Conservation (phyloP, 2,797 vertebrate species). For the Megalops cyprinoides region DNA sequence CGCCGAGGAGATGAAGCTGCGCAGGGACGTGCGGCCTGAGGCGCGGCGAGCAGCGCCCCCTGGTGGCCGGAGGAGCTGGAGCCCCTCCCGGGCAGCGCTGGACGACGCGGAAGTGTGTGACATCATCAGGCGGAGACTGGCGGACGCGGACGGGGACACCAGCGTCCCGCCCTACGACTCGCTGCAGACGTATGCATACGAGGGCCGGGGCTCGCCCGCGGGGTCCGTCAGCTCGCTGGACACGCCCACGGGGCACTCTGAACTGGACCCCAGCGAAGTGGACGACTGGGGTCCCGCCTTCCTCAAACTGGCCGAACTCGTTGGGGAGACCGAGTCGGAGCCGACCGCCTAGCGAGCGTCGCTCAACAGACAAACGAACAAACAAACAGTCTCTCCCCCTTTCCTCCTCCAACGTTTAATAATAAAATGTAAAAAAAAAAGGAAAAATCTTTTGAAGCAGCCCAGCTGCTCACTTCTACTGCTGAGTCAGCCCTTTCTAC, state of each 20-base stretch:
- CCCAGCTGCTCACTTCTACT: constrained; percentile 72
- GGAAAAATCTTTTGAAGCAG: constrained; percentile 62
- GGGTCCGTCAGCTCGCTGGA: constrained; percentile 91
- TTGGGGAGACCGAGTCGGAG: constrained; percentile 78
- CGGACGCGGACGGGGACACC: constrained; percentile 80
- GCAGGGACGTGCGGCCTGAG: constrained; percentile 75
- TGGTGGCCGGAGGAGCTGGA: constrained; percentile 52
- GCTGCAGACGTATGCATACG: constrained; percentile 92
- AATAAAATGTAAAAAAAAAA: constrained; percentile 23
- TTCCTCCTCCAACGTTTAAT: constrained; percentile 24
- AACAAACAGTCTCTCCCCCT: neutral
- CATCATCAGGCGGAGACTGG: constrained; percentile 83
- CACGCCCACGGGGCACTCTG: constrained; percentile 76
- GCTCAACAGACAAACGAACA: constrained; percentile 2
- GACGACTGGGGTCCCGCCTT: constrained; percentile 85
- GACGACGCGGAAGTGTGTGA: constrained; percentile 83
- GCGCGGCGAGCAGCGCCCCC: constrained; percentile 6
- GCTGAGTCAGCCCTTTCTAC: constrained; percentile 76
- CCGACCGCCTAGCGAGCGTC: constrained; percentile 73
- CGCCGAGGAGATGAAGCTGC: constrained; percentile 76
- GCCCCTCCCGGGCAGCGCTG: constrained; percentile 68
- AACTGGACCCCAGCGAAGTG: constrained; percentile 83
- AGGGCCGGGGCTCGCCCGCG: constrained; percentile 82
- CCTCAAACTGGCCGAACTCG: constrained; percentile 79
- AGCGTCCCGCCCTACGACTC: constrained; percentile 90